Conservation (phyloP, 2,113 vertebrate genomes). For the Jacana jacana region DNA sequence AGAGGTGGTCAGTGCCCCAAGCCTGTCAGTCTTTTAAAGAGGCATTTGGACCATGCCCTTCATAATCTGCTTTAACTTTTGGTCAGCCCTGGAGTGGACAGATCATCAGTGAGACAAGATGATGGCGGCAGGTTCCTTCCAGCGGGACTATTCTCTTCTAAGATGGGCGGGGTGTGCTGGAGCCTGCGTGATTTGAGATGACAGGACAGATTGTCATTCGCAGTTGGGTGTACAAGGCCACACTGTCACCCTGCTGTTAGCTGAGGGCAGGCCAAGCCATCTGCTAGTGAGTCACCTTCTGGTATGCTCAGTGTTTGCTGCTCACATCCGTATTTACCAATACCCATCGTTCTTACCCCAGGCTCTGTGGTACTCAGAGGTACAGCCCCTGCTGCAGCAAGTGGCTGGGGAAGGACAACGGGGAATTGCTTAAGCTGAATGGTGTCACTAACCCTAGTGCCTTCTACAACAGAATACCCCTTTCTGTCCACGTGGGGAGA, state of each 20-base stretch:
- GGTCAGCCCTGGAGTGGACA: not conserved
- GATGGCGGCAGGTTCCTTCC: rapidly evolving
- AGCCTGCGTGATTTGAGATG: not conserved
- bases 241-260: not conserved
- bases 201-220: not conserved
- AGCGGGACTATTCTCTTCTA: not conserved
- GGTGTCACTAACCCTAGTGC: not conserved
- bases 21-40: not conserved
- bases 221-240: not conserved
- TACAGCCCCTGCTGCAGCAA: no score
- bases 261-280: not conserved
- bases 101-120: not conserved
- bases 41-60: not conserved
- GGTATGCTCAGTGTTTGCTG: not conserved
- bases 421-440: not conserved
- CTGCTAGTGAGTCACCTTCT: not conserved
- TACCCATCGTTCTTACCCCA: rapidly evolving
- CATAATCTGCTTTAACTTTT: not conserved
- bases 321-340: not conserved
- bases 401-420: not conserved
- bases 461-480: not conserved
- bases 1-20: not conserved
- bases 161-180: not conserved
- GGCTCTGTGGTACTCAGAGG: not conserved
- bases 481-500: not conserved